These are phyloP conservation scores for Sebastes cheni DNA, from an alignment of 2,797 vertebrate species.

Conservation along the genomic window DNA sequence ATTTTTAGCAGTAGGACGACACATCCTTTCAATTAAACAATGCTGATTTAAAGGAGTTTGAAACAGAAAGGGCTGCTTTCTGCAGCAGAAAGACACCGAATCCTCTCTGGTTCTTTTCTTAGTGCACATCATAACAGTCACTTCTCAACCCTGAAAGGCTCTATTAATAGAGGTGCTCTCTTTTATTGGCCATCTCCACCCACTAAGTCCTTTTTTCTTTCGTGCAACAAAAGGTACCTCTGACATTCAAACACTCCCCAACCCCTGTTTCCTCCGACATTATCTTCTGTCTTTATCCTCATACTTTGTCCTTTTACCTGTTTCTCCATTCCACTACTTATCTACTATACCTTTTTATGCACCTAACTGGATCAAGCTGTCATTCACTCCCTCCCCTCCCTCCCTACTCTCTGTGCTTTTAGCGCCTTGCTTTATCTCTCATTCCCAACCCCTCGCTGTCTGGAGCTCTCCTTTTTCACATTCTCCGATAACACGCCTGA, in stretches of 20 bases:
- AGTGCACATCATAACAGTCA: constrained; percentile 41
- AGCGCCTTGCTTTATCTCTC: constrained; percentile 7
- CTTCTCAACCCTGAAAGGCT: constrained; percentile 61
- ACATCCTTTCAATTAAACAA: constrained; percentile 10
- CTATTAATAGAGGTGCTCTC: constrained; percentile 76
- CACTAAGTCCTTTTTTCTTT: constrained; percentile 39
- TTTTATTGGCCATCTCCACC: constrained; percentile 47
- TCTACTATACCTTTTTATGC: neutral
- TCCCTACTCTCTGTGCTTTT: neutral
- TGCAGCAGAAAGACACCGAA: constrained; percentile 14
- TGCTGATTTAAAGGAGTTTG: constrained; percentile 6
- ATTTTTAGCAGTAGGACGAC: neutral
- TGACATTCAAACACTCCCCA: constrained; percentile 29
- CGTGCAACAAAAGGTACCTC: constrained; percentile 20
- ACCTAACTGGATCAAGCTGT: constrained; percentile 13
- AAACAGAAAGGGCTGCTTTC: neutral
- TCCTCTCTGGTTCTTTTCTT: constrained; percentile 43
- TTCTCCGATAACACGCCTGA: constrained; percentile 24
- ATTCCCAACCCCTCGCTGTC: neutral
- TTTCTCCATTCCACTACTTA: neutral
- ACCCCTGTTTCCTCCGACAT: neutral
- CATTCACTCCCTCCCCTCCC: neutral
- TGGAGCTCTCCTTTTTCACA: constrained; percentile 1
- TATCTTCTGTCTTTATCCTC: neutral
- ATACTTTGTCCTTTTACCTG: neutral